Conservation (phyloP, 2,113 vertebrate genomes). For the Sinocyclocheilus anophthalmus region DNA sequence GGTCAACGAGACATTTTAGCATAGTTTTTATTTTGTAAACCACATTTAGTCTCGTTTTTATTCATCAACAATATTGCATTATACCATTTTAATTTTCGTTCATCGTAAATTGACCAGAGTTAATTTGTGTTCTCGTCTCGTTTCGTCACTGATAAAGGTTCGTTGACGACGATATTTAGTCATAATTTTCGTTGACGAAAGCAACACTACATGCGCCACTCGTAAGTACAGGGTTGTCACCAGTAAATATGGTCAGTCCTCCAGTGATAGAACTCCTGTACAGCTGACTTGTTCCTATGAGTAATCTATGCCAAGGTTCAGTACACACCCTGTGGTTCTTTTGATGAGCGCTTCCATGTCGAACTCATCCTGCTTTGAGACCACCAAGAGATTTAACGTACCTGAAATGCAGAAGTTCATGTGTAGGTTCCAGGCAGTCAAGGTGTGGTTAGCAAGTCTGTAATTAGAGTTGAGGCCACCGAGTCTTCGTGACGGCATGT, state of each 20-base stretch:
- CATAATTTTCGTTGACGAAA: too few relatives aligned
- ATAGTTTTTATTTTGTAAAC: too few relatives aligned
- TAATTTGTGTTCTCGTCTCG: too few relatives aligned
- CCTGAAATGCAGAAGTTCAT: constrained; percentile 27
- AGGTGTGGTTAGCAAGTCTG: constrained; percentile 55
- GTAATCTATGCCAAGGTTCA: constrained; percentile 47
- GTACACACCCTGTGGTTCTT: constrained; percentile 62
- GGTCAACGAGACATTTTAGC: too few relatives aligned
- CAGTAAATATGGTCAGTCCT: constrained; percentile 15
- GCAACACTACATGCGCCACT: constrained; percentile 48
- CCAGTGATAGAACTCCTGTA: constrained; percentile 13
- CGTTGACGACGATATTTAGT: too few relatives aligned
- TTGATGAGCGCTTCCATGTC: constrained; percentile 41
- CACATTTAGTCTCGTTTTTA: too few relatives aligned
- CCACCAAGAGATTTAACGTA: constrained; percentile 61
- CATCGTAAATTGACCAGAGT: too few relatives aligned
- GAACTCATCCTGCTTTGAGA: constrained; percentile 61
- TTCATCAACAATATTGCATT: too few relatives aligned
- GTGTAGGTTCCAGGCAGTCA: constrained; percentile 29
- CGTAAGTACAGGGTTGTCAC: constrained; percentile 50
- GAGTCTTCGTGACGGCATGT: constrained; percentile 39
- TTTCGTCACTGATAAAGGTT: too few relatives aligned
- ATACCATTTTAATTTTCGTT: too few relatives aligned
- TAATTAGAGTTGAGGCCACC: constrained; percentile 55
- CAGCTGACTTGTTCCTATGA: not conserved